Percentiles rank a stretch among this genome's conserved stretches.
Evolutionary conservation across 2,888 invertebrate species (phyloP).

Genomic region (Eilema sororculum): DNA sequence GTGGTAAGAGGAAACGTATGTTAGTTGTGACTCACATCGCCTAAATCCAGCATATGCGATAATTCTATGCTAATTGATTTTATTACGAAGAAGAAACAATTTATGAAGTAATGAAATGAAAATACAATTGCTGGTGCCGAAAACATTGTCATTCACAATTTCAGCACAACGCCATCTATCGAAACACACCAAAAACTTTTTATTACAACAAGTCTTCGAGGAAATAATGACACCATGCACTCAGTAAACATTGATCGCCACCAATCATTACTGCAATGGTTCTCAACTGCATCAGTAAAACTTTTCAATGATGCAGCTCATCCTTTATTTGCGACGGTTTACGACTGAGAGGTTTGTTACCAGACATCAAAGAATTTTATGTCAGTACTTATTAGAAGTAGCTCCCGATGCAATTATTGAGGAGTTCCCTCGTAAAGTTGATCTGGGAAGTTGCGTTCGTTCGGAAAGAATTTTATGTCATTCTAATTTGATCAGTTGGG

Average conservation of each 20-base stretch:
- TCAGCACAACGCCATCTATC: too few relatives aligned
- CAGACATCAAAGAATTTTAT: slow-evolving; percentile 5
- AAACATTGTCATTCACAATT: too few relatives aligned
- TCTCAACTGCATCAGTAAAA: slow-evolving; percentile 9
- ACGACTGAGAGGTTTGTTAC: not conserved
- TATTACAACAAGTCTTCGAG: not conserved
- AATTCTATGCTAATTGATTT: too few relatives aligned
- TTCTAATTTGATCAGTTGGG: not conserved
- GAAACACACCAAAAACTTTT: not conserved
- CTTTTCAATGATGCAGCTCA: slow-evolving; percentile 1
- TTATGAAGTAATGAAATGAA: too few relatives aligned
- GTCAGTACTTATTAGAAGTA: slow-evolving; percentile 1
- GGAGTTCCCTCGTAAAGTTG: slow-evolving; percentile 10
- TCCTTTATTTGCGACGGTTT: slow-evolving; percentile 3
- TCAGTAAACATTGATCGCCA: not conserved
- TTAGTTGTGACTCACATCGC: too few relatives aligned
- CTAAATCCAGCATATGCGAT: too few relatives aligned
- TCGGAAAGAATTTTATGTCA: not conserved
- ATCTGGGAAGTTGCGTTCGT: not conserved
- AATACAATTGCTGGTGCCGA: too few relatives aligned
- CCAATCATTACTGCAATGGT: not conserved
- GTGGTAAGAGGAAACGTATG: too few relatives aligned
- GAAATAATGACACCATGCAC: too few relatives aligned
- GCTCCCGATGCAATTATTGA: slow-evolving; percentile 10
- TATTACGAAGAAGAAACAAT: too few relatives aligned